phyloP scores from a whole-genome alignment of 2,797 vertebrate genomes.

The Ceyx erithaca region DNA sequence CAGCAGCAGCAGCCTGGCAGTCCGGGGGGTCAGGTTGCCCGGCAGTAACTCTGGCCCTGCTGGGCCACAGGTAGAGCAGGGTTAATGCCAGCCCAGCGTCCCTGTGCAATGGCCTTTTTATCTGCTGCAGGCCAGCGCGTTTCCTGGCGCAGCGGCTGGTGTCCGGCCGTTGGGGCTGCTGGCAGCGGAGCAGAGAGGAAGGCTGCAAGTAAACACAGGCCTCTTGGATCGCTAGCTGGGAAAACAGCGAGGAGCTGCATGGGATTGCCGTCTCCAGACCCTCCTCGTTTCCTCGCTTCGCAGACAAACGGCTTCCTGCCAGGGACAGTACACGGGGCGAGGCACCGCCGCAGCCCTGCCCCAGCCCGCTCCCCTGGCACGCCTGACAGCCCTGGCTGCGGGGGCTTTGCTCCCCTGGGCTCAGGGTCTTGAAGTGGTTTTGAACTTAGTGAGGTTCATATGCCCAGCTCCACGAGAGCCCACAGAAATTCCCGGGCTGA shows the following conservation, averaged over 20 bases:
- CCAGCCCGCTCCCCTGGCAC: not conserved
- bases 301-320: constrained; percentile 66
- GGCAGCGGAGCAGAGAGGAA: constrained; percentile 63
- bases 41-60: not conserved
- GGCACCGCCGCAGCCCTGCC: not conserved
- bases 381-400: not conserved
- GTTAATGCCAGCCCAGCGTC: not conserved
- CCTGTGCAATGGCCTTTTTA: not conserved
- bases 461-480: not conserved
- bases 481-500: rapidly evolving
- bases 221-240: constrained; percentile 62
- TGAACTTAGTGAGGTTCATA: not conserved
- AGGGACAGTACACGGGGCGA: not conserved
- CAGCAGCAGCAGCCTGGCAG: rapidly evolving
- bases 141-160: constrained; percentile 46
- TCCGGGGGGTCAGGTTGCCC: rapidly evolving
- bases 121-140: not conserved
- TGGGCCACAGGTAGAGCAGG: not conserved
- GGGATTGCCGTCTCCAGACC: constrained; percentile 18
- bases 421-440: not conserved
- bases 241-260: constrained; percentile 39
- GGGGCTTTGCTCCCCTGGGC: not conserved
- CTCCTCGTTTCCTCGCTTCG: constrained; percentile 52
- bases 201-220: constrained; percentile 72
- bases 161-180: constrained; percentile 42